These are phyloP conservation scores for Rhadinocentrus ornatus DNA, from an alignment of 2,797 vertebrate species.

Conservation along the genomic window DNA sequence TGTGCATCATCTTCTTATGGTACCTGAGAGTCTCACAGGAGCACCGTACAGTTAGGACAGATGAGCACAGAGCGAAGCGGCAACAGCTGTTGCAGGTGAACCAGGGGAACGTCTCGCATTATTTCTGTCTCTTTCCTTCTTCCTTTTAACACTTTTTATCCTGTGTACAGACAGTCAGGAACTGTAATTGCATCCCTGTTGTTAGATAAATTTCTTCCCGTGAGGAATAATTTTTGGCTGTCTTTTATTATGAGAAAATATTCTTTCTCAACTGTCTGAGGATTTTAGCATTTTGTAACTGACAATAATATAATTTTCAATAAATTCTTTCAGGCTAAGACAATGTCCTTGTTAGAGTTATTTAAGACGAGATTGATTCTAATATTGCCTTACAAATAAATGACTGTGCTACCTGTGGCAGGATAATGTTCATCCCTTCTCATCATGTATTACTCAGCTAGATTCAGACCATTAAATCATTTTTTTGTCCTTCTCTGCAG, in stretches of 20 bases:
- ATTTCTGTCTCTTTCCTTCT: slow-evolving; percentile 24
- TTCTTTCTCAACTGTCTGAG: background rate
- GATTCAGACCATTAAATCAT: slow-evolving; percentile 28
- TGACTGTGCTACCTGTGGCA: slow-evolving; percentile 19
- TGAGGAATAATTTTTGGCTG: slow-evolving; percentile 20
- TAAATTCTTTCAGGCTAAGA: slow-evolving; percentile 3
- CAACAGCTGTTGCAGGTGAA: slow-evolving; percentile 79
- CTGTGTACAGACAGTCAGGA: slow-evolving; percentile 35
- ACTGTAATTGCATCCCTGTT: slow-evolving; percentile 35
- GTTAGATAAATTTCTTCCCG: slow-evolving; percentile 29
- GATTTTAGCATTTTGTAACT: background rate
- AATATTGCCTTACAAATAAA: slow-evolving; percentile 37
- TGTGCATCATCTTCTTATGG: slow-evolving; percentile 62
- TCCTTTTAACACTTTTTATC: slow-evolving; percentile 22
- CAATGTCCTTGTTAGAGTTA: slow-evolving; percentile 3
- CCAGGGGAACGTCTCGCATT: slow-evolving; percentile 60
- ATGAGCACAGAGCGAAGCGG: slow-evolving; percentile 75
- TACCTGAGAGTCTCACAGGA: slow-evolving; percentile 64
- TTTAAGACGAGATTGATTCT: slow-evolving; percentile 23
- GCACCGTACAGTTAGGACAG: slow-evolving; percentile 74
- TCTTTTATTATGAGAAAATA: background rate
- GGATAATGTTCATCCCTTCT: slow-evolving; percentile 12
- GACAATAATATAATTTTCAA: background rate
- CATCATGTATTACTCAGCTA: slow-evolving; percentile 44
- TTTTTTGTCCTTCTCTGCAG: slow-evolving; percentile 21